Percentiles rank a stretch among this genome's conserved stretches.
Evolutionary conservation across 2,797 vertebrate genomes (phyloP).

Genomic region (Sparidentex hasta): DNA sequence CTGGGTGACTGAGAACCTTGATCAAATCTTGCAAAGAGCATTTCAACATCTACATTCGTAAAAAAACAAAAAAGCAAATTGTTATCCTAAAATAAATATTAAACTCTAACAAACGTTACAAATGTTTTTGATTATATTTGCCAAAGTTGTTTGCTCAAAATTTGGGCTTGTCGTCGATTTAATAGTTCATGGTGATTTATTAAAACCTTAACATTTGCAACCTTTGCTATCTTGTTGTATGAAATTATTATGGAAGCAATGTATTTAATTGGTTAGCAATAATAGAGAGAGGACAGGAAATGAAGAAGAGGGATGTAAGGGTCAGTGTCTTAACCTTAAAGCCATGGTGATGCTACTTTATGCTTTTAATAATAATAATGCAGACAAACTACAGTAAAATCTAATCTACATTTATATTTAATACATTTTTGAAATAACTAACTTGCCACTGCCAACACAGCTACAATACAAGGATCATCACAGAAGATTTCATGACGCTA

Average conservation of each 20-base stretch:
- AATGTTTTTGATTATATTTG: neutral
- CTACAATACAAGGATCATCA: neutral
- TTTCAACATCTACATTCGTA: neutral
- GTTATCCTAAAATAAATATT: neutral
- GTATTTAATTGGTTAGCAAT: neutral
- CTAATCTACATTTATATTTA: neutral
- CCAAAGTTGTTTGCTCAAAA: neutral
- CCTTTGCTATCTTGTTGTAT: neutral
- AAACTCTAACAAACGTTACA: neutral
- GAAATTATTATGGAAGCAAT: constrained; percentile 17
- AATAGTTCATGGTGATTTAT: neutral
- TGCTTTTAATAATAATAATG: neutral
- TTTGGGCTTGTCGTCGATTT: neutral
- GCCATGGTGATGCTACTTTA: neutral
- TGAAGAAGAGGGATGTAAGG: neutral
- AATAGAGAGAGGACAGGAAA: constrained; percentile 10
- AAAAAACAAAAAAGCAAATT: neutral
- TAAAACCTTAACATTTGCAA: constrained; percentile 3
- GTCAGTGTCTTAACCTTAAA: neutral
- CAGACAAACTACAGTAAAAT: neutral
- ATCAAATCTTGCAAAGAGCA: neutral
- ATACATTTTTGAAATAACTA: neutral
- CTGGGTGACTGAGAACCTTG: too few species aligned
- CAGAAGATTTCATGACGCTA: neutral
- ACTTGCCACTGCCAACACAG: neutral